Percentiles rank a stretch among this genome's conserved stretches.
These are phyloP conservation scores for Cheumatopsyche charites DNA, from an alignment of 1,140 invertebrate species.

Conservation along the genomic window DNA sequence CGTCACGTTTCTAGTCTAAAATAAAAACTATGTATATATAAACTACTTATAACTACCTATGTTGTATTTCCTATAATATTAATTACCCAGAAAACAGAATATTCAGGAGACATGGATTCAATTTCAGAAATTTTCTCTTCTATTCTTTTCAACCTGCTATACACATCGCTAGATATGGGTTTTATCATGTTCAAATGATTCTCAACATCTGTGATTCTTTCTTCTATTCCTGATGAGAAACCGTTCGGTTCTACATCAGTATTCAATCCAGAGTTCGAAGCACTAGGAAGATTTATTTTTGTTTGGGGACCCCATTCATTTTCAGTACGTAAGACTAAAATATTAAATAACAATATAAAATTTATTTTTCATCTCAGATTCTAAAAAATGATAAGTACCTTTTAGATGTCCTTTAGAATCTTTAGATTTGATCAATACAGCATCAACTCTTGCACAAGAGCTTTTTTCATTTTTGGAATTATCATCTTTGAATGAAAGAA, in stretches of 20 bases:
- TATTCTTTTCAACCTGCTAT: conserved; percentile 67
- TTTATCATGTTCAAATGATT: conserved; percentile 61
- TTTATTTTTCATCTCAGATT: no score
- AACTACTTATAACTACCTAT: background rate
- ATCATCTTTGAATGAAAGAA: conserved; percentile 58
- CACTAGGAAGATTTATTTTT: conserved; percentile 39
- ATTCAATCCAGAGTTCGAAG: conserved; percentile 39
- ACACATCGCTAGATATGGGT: conserved; percentile 64
- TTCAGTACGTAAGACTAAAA: conserved; percentile 62
- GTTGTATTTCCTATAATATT: background rate
- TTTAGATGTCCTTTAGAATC: conserved; percentile 73
- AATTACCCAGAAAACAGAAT: conserved; percentile 68
- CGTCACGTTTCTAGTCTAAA: background rate
- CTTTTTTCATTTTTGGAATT: conserved; percentile 49
- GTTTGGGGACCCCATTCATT: conserved; percentile 66
- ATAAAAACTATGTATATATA: conserved; percentile 2
- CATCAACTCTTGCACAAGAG: conserved; percentile 71
- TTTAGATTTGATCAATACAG: conserved; percentile 66
- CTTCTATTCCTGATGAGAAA: conserved; percentile 59
- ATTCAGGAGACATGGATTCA: conserved; percentile 75
- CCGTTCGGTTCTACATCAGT: conserved; percentile 41
- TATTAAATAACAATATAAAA: conserved; percentile 25
- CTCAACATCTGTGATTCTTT: conserved; percentile 65
- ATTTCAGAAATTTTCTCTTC: conserved; percentile 70
- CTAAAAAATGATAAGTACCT: conserved; percentile 59